A percentile compares a stretch with the other conserved stretches of the same genome.
Conservation (phyloP, 2,888 invertebrate species). For the Drosophila siamana region DNA sequence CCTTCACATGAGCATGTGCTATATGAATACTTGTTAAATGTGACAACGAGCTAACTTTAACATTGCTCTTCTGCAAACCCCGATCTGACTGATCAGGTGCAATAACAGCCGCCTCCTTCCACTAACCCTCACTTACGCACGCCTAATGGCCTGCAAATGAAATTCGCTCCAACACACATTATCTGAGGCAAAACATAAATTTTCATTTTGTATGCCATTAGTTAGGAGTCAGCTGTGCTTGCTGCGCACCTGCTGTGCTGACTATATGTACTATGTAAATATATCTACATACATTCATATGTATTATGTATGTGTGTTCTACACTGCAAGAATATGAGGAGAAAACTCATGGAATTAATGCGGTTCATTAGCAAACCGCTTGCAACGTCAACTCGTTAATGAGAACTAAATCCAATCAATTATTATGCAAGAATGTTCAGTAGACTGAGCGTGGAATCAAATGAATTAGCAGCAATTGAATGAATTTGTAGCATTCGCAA, state of each 20-base stretch:
- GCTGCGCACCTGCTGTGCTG: neutral
- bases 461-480: neutral
- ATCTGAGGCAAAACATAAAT: slow-evolving; percentile 49
- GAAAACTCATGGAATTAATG: neutral
- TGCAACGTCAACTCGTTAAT: neutral
- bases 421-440: too few species aligned
- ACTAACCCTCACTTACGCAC: neutral
- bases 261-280: too few species aligned
- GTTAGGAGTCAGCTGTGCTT: slow-evolving; percentile 38
- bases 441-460: neutral
- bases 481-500: neutral
- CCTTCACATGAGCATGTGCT: slow-evolving; percentile 3
- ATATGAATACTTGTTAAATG: neutral
- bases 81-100: slow-evolving; percentile 41
- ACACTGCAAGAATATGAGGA: slow-evolving; percentile 4
- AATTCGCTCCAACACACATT: slow-evolving; percentile 11
- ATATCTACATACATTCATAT: too few species aligned
- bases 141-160: slow-evolving; percentile 23
- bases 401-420: neutral
- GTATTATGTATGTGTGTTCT: neutral
- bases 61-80: neutral
- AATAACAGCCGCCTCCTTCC: slow-evolving; percentile 3
- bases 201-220: slow-evolving; percentile 56
- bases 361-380: neutral
- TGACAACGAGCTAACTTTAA: slow-evolving; percentile 1